Percentiles rank a stretch among this genome's conserved stretches.
Conservation (phyloP, 92 coral and sea anemone species). For the Epizoanthus fatuus region DNA sequence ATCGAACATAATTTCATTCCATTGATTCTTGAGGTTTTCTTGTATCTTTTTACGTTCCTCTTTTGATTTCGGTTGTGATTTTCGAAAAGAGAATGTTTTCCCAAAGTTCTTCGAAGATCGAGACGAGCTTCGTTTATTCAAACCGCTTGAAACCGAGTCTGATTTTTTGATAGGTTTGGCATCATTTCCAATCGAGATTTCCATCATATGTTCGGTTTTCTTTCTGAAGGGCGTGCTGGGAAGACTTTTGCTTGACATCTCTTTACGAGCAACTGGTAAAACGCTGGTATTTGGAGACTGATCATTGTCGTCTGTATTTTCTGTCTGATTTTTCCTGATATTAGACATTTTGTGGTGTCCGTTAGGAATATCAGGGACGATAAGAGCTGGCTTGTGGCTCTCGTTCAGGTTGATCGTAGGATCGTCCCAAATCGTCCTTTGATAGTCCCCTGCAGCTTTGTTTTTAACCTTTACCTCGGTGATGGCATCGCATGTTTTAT, state of each 20-base stretch:
- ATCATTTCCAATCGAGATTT: slow-evolving; percentile 16
- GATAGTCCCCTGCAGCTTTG: neutral
- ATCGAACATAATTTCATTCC: slow-evolving; percentile 74
- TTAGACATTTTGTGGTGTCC: neutral
- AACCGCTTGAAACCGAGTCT: slow-evolving; percentile 43
- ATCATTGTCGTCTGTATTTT: slow-evolving; percentile 4
- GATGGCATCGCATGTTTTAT: neutral
- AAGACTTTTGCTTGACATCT: slow-evolving; percentile 25
- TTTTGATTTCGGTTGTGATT: slow-evolving; percentile 36
- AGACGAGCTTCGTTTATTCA: slow-evolving; percentile 12
- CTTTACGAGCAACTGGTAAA: neutral
- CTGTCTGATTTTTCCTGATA: neutral
- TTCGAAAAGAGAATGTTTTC: neutral
- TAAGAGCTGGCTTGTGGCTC: neutral
- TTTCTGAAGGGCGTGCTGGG: slow-evolving; percentile 39
- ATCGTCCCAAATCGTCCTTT: neutral
- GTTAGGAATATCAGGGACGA: neutral
- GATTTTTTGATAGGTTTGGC: slow-evolving; percentile 38
- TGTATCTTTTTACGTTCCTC: slow-evolving; percentile 43
- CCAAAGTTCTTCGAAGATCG: neutral
- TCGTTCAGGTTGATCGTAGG: neutral
- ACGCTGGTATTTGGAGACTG: no score
- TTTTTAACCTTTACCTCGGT: neutral
- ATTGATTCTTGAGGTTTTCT: slow-evolving; percentile 53
- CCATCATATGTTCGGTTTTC: slow-evolving; percentile 24